Evolutionary conservation across 2,888 invertebrate genomes (phyloP).

Genomic region (Liopterus haemorrhoidalis): DNA sequence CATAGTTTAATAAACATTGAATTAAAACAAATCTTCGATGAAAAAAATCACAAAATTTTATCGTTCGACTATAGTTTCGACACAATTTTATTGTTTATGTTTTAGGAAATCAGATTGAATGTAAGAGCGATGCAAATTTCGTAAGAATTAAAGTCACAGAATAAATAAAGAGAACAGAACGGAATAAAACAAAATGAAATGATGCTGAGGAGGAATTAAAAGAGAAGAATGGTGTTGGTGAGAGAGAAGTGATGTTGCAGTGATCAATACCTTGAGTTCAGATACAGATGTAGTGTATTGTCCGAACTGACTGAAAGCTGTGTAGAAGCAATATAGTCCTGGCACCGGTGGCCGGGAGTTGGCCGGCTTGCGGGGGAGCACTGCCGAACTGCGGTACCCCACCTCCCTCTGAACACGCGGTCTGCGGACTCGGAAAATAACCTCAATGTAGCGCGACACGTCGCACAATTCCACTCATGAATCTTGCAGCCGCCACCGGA

Average conservation of each 20-base stretch:
- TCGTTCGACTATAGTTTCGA: too few species aligned
- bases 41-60: too few species aligned
- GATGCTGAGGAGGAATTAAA: too few species aligned
- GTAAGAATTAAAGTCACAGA: too few species aligned
- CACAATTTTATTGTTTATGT: too few species aligned
- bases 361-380: not conserved
- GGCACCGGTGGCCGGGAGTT: not conserved
- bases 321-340: not conserved
- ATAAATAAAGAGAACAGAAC: too few species aligned
- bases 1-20: too few species aligned
- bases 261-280: constrained; percentile 26
- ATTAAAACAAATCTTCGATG: too few species aligned
- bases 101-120: too few species aligned
- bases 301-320: not conserved
- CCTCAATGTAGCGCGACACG: not conserved
- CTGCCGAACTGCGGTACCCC: not conserved
- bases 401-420: not conserved
- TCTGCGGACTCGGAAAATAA: not conserved
- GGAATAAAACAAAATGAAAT: too few species aligned
- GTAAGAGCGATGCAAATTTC: too few species aligned
- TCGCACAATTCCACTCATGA: constrained; percentile 2
- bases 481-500: constrained; percentile 14
- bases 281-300: constrained; percentile 16
- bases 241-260: constrained; percentile 24
- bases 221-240: constrained; percentile 27